Base-by-base conservation (phyloP, 1,140 invertebrate species). In the Oscheius sp. region DNA sequence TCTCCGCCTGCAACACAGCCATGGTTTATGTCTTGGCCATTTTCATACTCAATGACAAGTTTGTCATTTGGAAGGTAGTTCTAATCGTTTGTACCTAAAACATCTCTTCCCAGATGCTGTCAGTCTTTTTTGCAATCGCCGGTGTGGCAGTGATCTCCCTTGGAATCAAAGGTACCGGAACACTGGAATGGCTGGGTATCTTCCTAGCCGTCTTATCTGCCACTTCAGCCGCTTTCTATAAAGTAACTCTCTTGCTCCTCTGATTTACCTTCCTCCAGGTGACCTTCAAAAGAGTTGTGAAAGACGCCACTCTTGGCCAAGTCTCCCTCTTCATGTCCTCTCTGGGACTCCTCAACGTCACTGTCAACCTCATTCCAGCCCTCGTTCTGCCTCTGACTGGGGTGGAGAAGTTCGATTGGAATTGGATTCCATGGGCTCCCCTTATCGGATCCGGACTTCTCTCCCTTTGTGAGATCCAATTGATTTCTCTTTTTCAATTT, bases 261-360 rank as follows among this genome's bases (percentile, higher is more conserved):
- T n/a, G n/a, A n/a, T n/a, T n/a, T 42, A n/a, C 38, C 38, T 42
- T 42, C 38, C 38, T 13, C 28, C 28, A 55, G 49, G 49, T 81
- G 34, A 55, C 34, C 10, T 52, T 70, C 68, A 82, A 82, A 75
- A 68, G 55, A 46, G 38, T 79, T 31, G 68, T 72, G 38, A 80
- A 80, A 36, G 75, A 78, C 70, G 82, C 81, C 38, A 74, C 73
- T 0, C 68, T 84, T 3, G 79, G 80, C 13, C 80, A 83, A 72
- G 80, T 84, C n/a, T 83, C 81, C 1, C 32, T 84, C 18, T 84
- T 83, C 49, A 83, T 83, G 81, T 78, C 69, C 38, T 75, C 42
- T 4, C 42, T 83, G 2, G 81, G 81, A 20, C 32, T 81, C 26
- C n/a, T 79, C 28, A 79, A 83, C 36, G 32, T 76, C 20, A 52